Percentiles rank a stretch among this genome's conserved stretches.
Evolutionary conservation across 2,888 invertebrate species (phyloP).

Genomic region (Rhogogaster chlorosoma): DNA sequence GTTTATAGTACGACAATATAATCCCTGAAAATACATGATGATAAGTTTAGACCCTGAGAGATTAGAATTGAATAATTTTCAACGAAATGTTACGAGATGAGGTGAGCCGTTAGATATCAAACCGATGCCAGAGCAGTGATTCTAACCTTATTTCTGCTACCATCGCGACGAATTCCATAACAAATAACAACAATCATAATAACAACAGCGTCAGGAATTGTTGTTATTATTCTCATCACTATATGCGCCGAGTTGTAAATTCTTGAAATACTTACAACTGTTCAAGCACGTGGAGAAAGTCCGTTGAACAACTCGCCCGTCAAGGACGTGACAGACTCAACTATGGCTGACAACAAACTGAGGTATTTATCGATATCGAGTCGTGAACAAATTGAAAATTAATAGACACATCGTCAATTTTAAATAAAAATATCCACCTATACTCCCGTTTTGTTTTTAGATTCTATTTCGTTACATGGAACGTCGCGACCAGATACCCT

Average conservation of each 20-base stretch:
- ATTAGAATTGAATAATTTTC: not conserved
- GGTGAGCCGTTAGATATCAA: not conserved
- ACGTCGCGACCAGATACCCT: slow-evolving; percentile 90
- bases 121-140: not conserved
- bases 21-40: not conserved
- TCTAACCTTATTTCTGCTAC: not conserved
- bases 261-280: not conserved
- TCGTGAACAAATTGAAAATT: not conserved
- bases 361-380: not conserved
- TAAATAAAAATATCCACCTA: not conserved
- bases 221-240: not conserved
- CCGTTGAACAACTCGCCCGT: not conserved
- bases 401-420: not conserved
- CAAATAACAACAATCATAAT: not conserved
- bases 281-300: slow-evolving; percentile 5
- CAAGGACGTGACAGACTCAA: not conserved
- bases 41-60: not conserved
- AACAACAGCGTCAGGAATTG: not conserved
- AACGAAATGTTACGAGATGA: not conserved
- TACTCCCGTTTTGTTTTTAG: slow-evolving; percentile 74
- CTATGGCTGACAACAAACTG: not conserved
- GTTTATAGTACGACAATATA: not conserved
- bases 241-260: not conserved
- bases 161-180: slow-evolving; percentile 14
- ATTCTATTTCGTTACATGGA: slow-evolving; percentile 93